Evolutionary conservation across 2,888 invertebrate species (phyloP).

Genomic region (Drosophila lacicola): DNA sequence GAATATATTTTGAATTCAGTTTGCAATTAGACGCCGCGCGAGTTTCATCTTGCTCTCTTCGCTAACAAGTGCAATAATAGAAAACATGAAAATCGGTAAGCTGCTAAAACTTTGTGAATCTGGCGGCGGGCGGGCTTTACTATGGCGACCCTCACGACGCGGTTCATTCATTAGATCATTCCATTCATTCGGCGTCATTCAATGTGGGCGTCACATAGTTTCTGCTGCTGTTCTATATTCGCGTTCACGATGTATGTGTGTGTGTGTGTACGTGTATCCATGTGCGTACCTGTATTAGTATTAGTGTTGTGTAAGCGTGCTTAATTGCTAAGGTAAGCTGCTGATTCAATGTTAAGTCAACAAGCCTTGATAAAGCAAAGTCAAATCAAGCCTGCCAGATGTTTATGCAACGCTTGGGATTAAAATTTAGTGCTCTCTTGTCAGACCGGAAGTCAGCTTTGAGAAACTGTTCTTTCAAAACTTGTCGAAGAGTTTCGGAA

Average conservation of each 20-base stretch:
- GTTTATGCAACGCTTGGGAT: conserved; percentile 38
- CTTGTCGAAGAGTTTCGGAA: conserved; percentile 27
- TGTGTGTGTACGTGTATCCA: conserved; percentile 2
- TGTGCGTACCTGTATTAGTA: conserved; percentile 22
- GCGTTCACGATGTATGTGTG: conserved; percentile 4
- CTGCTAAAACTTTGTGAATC: conserved; percentile 20
- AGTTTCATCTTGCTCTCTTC: conserved; percentile 36
- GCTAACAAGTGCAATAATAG: conserved; percentile 24
- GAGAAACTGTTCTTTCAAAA: conserved; percentile 7
- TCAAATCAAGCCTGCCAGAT: conserved; percentile 11
- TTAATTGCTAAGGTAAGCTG: conserved; percentile 51
- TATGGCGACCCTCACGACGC: conserved; percentile 53
- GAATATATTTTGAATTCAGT: conserved; percentile 74
- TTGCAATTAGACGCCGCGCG: conserved; percentile 58
- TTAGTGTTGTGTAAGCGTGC: conserved; percentile 56
- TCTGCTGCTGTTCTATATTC: conserved; percentile 62
- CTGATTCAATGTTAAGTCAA: conserved; percentile 48
- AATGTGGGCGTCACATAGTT: conserved; percentile 62
- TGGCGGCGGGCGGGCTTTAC: conserved; percentile 21
- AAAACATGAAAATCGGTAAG: conserved; percentile 72
- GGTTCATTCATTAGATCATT: conserved; percentile 72
- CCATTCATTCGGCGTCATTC: conserved; percentile 47
- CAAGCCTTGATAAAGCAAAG: conserved; percentile 47
- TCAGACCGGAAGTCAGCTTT: conserved; percentile 43
- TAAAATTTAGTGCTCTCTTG: conserved; percentile 18